Conservation (phyloP, 2,888 invertebrate genomes). For the Mythimna pallens region DNA sequence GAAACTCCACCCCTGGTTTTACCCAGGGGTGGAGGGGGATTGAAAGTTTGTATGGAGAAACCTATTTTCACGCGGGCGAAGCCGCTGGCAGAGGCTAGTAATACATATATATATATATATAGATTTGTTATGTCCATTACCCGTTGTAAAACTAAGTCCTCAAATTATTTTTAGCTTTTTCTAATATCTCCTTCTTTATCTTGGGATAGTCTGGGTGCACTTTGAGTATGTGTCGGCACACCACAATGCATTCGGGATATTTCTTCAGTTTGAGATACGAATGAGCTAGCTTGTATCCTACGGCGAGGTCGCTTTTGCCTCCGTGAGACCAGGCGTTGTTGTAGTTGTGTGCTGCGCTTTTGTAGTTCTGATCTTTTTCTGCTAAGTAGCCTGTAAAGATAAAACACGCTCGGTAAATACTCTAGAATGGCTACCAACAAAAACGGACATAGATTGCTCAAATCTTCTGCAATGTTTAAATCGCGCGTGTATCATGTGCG, state of each 20-base stretch:
- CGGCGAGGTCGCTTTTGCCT: constrained; percentile 94
- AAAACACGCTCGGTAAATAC: not conserved
- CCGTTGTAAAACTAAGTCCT: constrained; percentile 86
- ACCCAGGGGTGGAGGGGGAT: too few species aligned
- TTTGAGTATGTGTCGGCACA: constrained; percentile 95
- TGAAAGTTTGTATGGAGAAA: too few species aligned
- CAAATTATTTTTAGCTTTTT: constrained; percentile 95
- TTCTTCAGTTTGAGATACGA: constrained; percentile 97
- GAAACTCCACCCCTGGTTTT: too few species aligned
- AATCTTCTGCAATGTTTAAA: too few species aligned
- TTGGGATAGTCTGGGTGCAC: constrained; percentile 97
- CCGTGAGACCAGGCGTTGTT: constrained; percentile 96
- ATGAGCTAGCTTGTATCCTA: constrained; percentile 98
- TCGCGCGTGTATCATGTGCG: too few species aligned
- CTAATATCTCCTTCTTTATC: constrained; percentile 97
- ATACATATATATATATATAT: too few species aligned
- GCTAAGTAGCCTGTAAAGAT: constrained; percentile 93
- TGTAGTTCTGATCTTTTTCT: constrained; percentile 98
- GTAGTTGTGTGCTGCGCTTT: constrained; percentile 95
- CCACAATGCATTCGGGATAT: constrained; percentile 97
- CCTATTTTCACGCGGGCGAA: too few species aligned
- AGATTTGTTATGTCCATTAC: not conserved
- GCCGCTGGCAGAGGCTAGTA: too few species aligned
- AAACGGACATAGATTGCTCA: too few species aligned
- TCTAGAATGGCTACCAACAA: not conserved